Percentiles rank a stretch among this genome's conserved stretches.
Evolutionary conservation across 2,113 vertebrate genomes (phyloP).

Genomic region (Romanogobio albipinnatus): DNA sequence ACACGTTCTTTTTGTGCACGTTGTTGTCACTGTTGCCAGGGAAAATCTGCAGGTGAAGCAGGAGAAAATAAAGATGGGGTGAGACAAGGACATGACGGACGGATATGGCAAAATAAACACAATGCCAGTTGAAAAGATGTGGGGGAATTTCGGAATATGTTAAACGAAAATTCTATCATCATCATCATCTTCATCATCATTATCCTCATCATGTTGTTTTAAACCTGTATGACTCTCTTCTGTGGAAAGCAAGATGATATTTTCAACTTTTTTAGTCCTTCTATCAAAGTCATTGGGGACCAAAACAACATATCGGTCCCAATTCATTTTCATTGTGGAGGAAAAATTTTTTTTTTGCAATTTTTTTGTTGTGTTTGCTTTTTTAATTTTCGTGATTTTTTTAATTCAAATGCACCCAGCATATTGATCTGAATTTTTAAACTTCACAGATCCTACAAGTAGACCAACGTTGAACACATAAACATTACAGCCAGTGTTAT

Average conservation of each 20-base stretch:
- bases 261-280: not conserved
- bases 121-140: not conserved
- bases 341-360: too few species aligned
- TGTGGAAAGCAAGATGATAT: not conserved
- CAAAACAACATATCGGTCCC: too few species aligned
- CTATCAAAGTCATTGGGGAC: too few species aligned
- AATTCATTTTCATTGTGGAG: too few species aligned
- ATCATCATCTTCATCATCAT: too few species aligned
- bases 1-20: conserved; percentile 92
- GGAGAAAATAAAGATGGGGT: not conserved
- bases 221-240: not conserved
- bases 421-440: too few species aligned
- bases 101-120: too few species aligned
- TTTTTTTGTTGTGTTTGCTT: too few species aligned
- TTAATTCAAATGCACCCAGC: not conserved
- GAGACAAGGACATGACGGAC: not conserved
- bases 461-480: not conserved
- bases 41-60: conserved; percentile 80
- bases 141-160: not conserved
- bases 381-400: not conserved
- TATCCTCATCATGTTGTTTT: not conserved
- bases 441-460: not conserved
- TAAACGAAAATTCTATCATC: not conserved
- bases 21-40: conserved; percentile 92
- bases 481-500: not conserved